phyloP scores from a whole-genome alignment of 92 coral and sea anemone genomes.

The Zoanthus solanderi region DNA sequence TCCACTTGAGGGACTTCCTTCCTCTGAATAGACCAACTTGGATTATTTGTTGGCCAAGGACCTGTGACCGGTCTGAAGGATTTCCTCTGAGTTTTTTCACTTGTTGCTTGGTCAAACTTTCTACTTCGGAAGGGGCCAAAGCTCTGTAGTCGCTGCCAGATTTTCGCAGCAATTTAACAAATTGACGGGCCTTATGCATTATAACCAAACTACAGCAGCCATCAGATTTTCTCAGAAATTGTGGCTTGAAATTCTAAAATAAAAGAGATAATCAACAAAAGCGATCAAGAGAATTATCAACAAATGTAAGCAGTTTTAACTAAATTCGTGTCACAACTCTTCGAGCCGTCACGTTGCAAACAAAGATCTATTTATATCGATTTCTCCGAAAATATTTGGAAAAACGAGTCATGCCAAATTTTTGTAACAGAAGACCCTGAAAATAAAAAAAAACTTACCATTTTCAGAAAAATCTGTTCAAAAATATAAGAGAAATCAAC shows the following conservation, averaged over 20 bases:
- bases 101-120: neutral
- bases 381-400: neutral
- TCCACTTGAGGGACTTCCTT: neutral
- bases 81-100: neutral
- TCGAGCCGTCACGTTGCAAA: neutral
- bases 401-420: neutral
- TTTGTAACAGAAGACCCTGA: neutral
- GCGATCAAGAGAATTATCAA: neutral
- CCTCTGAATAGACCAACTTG: neutral
- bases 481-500: neutral
- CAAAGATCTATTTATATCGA: neutral
- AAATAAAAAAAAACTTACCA: neutral
- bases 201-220: constrained; percentile 1
- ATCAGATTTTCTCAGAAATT: neutral
- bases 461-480: neutral
- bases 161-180: neutral
- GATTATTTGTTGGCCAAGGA: neutral
- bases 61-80: neutral
- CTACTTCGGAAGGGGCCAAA: neutral
- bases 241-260: neutral
- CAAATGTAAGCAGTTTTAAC: neutral
- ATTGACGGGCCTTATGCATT: neutral
- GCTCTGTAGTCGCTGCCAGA: neutral
- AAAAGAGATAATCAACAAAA: neutral
- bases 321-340: neutral